Base-by-base conservation (phyloP, 2,888 invertebrate species). In the Brachypalpus laphriformis region DNA sequence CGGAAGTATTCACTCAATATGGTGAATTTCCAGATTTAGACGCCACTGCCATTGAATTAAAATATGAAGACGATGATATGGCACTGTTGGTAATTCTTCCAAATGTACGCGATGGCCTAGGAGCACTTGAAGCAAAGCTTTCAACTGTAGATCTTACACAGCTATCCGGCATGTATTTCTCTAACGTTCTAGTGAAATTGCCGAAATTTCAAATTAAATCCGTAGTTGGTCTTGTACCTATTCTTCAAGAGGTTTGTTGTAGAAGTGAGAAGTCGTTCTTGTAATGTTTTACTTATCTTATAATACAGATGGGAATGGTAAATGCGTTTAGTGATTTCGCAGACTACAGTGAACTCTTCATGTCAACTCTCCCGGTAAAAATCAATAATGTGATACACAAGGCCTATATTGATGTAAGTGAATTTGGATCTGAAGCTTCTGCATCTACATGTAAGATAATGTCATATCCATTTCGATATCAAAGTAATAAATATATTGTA, bases 191-290 rank as follows among this genome's bases (percentile, higher is more conserved):
- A 75, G 93, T 97, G 16, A 92, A 93, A 25, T 88, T 97, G 68
- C 97, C 97, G 1, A 97, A 95, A 91, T 97, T 98, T 91, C 96
- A 95, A 91, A 94, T 97, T 57, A 97, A 97, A 91, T 94, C 95
- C n/a, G 94, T 94, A 72, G 94, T 96, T 14, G 93, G 95, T 76
- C 92, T 97, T 57, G 92, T 93, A 2, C 90, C 92, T 0, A 88
- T 94, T 54, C 91, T 96, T 51, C 89, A 92, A 14, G 93, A 95
- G 92, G 91, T 91, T 40, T 20, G 82, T 54, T 6, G 7, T 5
- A 16, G 5, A 20, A 6, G 18, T 63, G 0, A 4, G 20, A 22
- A 25, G 3, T 20, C 20, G 11, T 20, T 14, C 22, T 54, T 61
- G 0, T 2, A 1, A 14, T 9, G 31, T 59, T 18, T 45, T 8